phyloP scores from a whole-genome alignment of 2,113 vertebrate genomes.

The Prinia subflava region DNA sequence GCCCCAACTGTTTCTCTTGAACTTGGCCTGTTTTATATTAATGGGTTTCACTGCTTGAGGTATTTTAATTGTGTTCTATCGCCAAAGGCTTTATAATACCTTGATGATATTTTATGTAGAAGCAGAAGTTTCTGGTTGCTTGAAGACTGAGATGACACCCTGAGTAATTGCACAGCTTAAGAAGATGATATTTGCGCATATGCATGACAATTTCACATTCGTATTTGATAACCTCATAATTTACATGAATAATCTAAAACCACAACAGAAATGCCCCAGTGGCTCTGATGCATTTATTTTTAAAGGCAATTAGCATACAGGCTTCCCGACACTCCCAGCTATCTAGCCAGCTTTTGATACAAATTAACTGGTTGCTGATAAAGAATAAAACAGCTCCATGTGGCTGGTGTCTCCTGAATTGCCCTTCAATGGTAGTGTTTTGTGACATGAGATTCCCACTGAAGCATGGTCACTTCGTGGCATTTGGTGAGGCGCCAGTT shows the following conservation, averaged over 20 bases:
- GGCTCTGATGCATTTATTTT: constrained; percentile 26
- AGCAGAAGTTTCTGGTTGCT: constrained; percentile 34
- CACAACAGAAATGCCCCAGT: constrained; percentile 15
- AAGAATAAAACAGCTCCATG: neutral
- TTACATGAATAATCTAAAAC: constrained; percentile 24
- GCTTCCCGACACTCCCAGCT: neutral
- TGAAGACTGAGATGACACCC: constrained; percentile 49
- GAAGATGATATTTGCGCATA: constrained; percentile 41
- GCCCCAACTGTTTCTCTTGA: neutral
- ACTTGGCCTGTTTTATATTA: constrained; percentile 17
- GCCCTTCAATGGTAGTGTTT: neutral
- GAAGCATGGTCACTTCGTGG: neutral
- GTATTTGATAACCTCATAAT: constrained; percentile 35
- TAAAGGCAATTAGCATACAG: constrained; percentile 32
- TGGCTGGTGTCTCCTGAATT: neutral
- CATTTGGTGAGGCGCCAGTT: neutral
- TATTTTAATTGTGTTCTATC: constrained; percentile 38
- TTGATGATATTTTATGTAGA: constrained; percentile 24
- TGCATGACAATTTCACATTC: constrained; percentile 20
- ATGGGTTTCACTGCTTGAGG: constrained; percentile 43
- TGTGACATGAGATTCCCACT: neutral
- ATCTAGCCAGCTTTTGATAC: neutral
- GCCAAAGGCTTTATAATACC: constrained; percentile 53
- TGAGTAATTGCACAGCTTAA: constrained; percentile 64
- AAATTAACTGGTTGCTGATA: neutral